A percentile compares a stretch with the other conserved stretches of the same genome.
Conservation (phyloP, 1,140 invertebrate species). For the Venturia canescens region DNA sequence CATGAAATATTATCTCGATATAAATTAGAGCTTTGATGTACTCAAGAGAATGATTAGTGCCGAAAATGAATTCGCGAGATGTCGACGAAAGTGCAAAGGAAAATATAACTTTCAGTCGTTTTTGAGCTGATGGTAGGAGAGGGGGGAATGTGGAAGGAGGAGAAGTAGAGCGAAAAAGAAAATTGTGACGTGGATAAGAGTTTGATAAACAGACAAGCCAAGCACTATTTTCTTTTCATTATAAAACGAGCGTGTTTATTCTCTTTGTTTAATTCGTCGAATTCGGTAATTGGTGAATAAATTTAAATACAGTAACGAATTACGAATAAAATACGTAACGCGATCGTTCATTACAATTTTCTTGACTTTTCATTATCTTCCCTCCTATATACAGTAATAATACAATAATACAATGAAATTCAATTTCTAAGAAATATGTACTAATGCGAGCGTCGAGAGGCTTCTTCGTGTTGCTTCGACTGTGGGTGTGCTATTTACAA, state of each 20-base stretch:
- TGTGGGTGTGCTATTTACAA: constrained; percentile 70
- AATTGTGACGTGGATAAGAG: background rate
- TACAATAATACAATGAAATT: constrained; percentile 43
- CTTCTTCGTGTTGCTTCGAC: constrained; percentile 46
- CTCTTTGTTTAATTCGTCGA: constrained; percentile 42
- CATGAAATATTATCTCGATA: too few relatives aligned
- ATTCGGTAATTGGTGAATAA: constrained; percentile 44
- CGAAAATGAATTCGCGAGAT: background rate
- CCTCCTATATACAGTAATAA: constrained; percentile 41
- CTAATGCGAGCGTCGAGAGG: constrained; percentile 43
- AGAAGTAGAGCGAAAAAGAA: too few relatives aligned
- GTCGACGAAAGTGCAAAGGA: background rate
- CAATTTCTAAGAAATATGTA: constrained; percentile 30
- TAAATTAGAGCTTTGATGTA: background rate
- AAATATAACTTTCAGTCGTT: constrained; percentile 1
- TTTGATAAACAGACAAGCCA: background rate
- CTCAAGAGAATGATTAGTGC: background rate
- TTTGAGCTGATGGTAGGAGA: too few relatives aligned
- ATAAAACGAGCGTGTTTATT: constrained; percentile 46
- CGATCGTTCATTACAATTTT: constrained; percentile 37
- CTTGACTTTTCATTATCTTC: constrained; percentile 14
- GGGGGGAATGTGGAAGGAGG: too few relatives aligned
- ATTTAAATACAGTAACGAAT: constrained; percentile 45
- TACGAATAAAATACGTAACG: constrained; percentile 49
- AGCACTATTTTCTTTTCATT: constrained; percentile 20